Evolutionary conservation across 2,113 vertebrate genomes (phyloP).

Genomic region (Dendropsophus ebraccatus): DNA sequence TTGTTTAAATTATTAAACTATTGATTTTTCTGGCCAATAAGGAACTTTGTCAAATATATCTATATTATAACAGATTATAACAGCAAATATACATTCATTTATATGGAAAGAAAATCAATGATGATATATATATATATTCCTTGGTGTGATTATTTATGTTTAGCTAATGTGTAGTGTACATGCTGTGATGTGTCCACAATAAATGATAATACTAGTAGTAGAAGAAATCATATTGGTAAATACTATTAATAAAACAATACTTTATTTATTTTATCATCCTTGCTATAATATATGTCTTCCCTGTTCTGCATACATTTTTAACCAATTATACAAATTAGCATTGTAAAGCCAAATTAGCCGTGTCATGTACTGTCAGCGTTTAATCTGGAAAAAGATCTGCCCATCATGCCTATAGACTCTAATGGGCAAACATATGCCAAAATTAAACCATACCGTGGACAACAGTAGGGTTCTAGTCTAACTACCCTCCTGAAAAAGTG

Average conservation of each 20-base stretch:
- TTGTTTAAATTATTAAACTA: constrained; percentile 43
- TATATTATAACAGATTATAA: constrained; percentile 28
- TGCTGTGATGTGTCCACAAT: not conserved
- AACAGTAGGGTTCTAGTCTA: no score
- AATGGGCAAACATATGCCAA: no score
- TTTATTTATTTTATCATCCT: not conserved
- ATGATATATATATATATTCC: constrained; percentile 20
- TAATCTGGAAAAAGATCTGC: no score
- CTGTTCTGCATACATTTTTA: no score
- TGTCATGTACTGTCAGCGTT: no score
- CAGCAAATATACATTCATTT: constrained; percentile 21
- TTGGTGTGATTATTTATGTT: not conserved
- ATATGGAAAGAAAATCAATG: constrained; percentile 33
- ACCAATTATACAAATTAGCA: no score
- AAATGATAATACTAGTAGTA: not conserved
- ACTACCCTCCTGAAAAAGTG: no score
- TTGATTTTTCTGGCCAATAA: constrained; percentile 44
- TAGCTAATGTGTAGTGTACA: not conserved
- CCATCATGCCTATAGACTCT: no score
- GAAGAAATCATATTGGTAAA: not conserved
- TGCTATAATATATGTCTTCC: no score
- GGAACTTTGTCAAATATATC: constrained; percentile 11
- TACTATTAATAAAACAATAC: no score
- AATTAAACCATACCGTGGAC: no score
- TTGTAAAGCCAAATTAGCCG: no score